Evolutionary conservation across 1,140 invertebrate species (phyloP), one percentile per base, ranked within the genome.

Genomic region (Argopecten irradians): DNA sequence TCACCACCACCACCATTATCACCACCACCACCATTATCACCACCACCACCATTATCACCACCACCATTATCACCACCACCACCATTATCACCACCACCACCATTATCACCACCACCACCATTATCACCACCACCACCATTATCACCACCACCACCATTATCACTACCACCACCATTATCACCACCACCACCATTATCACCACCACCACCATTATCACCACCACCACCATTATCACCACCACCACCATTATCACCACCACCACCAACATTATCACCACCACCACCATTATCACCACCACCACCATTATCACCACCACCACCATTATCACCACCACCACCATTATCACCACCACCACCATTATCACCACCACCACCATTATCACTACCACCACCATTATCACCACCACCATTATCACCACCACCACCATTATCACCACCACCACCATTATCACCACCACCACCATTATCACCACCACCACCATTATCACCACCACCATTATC

Each of bases 291-390:
- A 46, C 46, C 88, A 87, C 84, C 88, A 83, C 87, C 88, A 55
- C 55, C 85, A 84, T 89, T 85, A 86, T 89, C 88, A 84, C 83
- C 90, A 84, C 84, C 87, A 86, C 89, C 88, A 89, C 89, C 88
- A 87, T 89, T 85, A 87, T 87, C 90, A 88, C 89, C 88, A 91
- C 83, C 85, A 85, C 87, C 85, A 87, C 85, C 88, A 87, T 85
- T 83, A 89, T 85, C 85, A 55, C 71, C 83, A 89, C 39, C 88
- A 43, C 71, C 90, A 82, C 85, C 36, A 91, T 89, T 88, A 89
- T 86, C 84, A 89, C 36, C 88, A 87, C 85, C 82, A 86, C 36
- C 85, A 89, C 0, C 39, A 86, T 89, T 85, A 87, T 87, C 90
- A 88, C 89, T 86, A 91, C 83, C 85, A 85, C 87, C 85, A 87